These are phyloP conservation scores for Calameuta idolon DNA, from an alignment of 2,888 invertebrate genomes.

Conservation along the genomic window DNA sequence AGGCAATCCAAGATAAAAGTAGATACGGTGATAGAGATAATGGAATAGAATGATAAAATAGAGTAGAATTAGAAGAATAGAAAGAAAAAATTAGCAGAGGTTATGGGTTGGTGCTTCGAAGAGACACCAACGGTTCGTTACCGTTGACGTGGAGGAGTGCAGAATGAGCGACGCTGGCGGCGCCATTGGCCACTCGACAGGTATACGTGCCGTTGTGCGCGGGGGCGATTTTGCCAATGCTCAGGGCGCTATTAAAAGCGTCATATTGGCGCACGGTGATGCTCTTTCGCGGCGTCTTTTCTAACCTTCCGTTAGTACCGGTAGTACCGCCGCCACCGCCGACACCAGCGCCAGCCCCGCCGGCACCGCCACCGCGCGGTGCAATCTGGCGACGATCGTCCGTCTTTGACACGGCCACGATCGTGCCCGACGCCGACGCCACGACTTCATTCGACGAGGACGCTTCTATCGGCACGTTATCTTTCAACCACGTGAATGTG, in stretches of 20 bases:
- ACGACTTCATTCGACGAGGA: constrained; percentile 38
- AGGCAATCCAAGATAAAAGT: constrained; percentile 1
- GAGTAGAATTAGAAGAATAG: constrained; percentile 21
- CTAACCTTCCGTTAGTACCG: constrained; percentile 14
- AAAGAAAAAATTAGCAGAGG: constrained; percentile 16
- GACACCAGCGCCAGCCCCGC: background rate
- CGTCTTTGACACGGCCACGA: constrained; percentile 28
- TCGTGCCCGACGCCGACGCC: constrained; percentile 43
- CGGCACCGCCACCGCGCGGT: constrained; percentile 6
- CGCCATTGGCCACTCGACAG: constrained; percentile 73
- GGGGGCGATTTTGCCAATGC: constrained; percentile 72
- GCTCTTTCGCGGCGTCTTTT: constrained; percentile 52
- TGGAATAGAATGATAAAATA: background rate
- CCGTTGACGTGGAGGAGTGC: constrained; percentile 73
- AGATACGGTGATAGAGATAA: background rate
- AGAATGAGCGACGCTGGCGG: constrained; percentile 72
- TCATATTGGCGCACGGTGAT: constrained; percentile 72
- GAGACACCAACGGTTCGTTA: constrained; percentile 64
- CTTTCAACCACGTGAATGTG: constrained; percentile 75
- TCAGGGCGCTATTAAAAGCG: constrained; percentile 73
- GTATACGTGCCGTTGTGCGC: constrained; percentile 73
- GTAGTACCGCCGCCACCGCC: background rate
- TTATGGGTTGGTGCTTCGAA: constrained; percentile 34
- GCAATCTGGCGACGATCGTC: constrained; percentile 23
- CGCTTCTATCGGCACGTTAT: constrained; percentile 69